Evolutionary conservation across 1,140 invertebrate genomes (phyloP), one percentile per base, ranked within the genome.

Genomic region (Pogonus chalceus): DNA sequence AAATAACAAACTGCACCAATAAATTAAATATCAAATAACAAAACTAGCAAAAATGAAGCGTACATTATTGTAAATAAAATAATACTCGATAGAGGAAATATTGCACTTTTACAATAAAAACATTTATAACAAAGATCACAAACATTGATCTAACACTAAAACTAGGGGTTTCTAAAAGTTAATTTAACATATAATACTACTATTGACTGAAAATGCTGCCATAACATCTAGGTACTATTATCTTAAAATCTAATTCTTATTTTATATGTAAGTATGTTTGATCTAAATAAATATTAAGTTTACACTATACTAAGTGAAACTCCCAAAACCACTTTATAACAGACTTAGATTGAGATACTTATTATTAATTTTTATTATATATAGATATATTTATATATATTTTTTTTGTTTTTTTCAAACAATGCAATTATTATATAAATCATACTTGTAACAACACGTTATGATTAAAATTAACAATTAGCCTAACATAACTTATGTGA

Each of bases 231-330:
- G 4, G 3, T 12, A 43, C 18, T 16, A 10, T 10, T 43, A 12
- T 18, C 37, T 43, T 43, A 43, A 4, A 43, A 3, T 4, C 18
- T 43, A 43, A 12, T 16, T 16, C 18, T 43, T 10, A 43, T 9
- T 31, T 7, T 31, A 7, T 7, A 7, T 14, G 14, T 43, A 43
- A 43, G 37, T 43, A 43, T 31, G 37, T 43, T 43, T 43, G 37
- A 43, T 43, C 37, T 43, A 43, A 43, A 43, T 43, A 43, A 43
- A 43, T 43, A 43, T 43, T 43, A 43, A 43, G 37, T 43, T 43
- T 43, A 10, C 37, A 43, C 37, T 43, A 18, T 43, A 43, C 37
- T 43, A 43, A 43, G 9, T 43, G 37, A 43, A 43, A 31, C 26
- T 7, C 18, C 37, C 37, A 7, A 43, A 43, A 43, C 37, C 7